These are phyloP conservation scores for Ctena decussata DNA, from an alignment of 2,888 invertebrate genomes.

Conservation along the genomic window DNA sequence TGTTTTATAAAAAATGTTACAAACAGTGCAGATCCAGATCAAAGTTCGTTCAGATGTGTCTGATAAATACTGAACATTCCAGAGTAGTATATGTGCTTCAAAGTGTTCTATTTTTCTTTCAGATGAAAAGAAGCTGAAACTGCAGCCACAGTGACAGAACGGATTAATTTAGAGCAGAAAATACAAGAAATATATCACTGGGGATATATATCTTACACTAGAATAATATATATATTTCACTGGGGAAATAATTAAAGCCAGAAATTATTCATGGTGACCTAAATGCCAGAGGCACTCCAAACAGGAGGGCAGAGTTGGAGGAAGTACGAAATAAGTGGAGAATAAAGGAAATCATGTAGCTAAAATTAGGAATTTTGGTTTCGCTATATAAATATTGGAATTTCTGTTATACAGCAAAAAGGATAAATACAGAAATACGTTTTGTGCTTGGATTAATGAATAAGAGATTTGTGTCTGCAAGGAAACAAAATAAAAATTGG, in stretches of 20 bases:
- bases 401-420: too few relatives aligned
- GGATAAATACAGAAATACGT: too few relatives aligned
- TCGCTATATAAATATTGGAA: too few relatives aligned
- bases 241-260: not conserved
- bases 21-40: too few relatives aligned
- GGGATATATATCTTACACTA: not conserved
- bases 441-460: too few relatives aligned
- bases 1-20: too few relatives aligned
- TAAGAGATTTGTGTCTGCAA: not conserved
- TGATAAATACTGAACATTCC: too few relatives aligned
- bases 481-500: not conserved
- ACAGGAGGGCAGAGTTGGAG: not conserved
- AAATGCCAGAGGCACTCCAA: not conserved
- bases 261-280: slow-evolving; percentile 8
- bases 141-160: not conserved
- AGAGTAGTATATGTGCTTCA: too few relatives aligned
- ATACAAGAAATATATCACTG: not conserved
- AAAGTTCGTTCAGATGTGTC: too few relatives aligned
- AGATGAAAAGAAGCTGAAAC: not conserved
- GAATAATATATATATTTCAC: not conserved
- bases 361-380: not conserved
- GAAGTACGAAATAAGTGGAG: not conserved
- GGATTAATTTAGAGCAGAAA: not conserved
- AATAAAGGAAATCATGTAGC: not conserved
- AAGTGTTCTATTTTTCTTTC: not conserved